A percentile compares a stretch with the other conserved stretches of the same genome.
Conservation (phyloP, 2,888 invertebrate species). For the Polyploca ridens region DNA sequence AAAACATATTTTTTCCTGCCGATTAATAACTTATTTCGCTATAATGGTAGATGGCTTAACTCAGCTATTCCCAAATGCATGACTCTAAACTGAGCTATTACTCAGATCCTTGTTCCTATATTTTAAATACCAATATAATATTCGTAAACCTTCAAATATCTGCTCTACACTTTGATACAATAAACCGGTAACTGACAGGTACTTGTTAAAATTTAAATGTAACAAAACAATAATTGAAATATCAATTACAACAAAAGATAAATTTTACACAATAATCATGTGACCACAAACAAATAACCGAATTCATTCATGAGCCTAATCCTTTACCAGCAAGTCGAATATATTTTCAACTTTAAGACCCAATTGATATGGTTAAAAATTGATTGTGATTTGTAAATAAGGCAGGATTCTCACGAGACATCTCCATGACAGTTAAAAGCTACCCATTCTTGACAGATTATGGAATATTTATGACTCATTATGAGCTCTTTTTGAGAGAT, state of each 20-base stretch:
- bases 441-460: constrained; percentile 67
- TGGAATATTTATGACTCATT: constrained; percentile 71
- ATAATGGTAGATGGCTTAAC: no score
- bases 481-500: constrained; percentile 49
- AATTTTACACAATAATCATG: constrained; percentile 33
- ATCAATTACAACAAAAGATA: constrained; percentile 29
- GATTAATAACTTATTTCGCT: no score
- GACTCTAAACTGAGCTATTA: no score
- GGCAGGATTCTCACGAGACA: constrained; percentile 44
- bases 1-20: no score
- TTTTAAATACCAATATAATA: no score
- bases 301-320: constrained; percentile 16
- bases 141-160: no score
- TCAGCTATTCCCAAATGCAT: no score
- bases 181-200: neutral
- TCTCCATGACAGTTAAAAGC: constrained; percentile 51
- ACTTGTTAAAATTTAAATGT: constrained; percentile 11
- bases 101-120: no score
- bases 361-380: constrained; percentile 13
- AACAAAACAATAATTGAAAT: constrained; percentile 30
- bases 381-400: constrained; percentile 2
- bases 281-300: constrained; percentile 31
- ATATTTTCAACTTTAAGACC: constrained; percentile 3
- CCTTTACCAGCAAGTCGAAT: constrained; percentile 10
- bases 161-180: neutral